Evolutionary conservation across 2,888 invertebrate genomes (phyloP).

Genomic region (Drosophila demipolita): DNA sequence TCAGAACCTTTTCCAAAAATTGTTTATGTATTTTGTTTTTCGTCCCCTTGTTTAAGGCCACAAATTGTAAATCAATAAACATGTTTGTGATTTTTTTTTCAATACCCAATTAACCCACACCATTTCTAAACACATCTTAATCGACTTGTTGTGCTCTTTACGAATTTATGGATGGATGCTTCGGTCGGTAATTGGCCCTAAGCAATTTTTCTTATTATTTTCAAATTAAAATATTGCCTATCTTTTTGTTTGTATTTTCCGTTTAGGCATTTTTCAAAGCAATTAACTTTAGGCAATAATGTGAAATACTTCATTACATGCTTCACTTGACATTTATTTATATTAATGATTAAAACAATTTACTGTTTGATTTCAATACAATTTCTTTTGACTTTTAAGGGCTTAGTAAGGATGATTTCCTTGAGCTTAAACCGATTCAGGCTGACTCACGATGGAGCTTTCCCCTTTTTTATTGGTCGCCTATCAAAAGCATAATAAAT

Average conservation of each 20-base stretch:
- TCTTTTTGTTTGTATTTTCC: conserved; percentile 24
- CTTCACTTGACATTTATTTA: background rate
- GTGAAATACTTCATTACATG: conserved; percentile 1
- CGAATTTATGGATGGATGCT: conserved; percentile 10
- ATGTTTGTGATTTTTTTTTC: conserved; percentile 14
- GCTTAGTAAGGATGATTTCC: background rate
- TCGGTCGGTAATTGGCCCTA: conserved; percentile 7
- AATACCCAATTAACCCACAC: conserved; percentile 2
- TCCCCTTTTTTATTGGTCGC: conserved; percentile 9
- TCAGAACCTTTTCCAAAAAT: background rate
- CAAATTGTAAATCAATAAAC: conserved; percentile 22
- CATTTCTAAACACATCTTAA: conserved; percentile 2
- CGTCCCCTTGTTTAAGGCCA: background rate
- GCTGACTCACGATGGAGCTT: conserved; percentile 11
- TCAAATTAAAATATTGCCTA: conserved; percentile 28
- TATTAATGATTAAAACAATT: conserved; percentile 15
- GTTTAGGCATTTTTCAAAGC: background rate
- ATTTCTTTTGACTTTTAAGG: conserved; percentile 14
- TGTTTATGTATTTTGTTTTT: background rate
- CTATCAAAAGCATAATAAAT: conserved; percentile 46
- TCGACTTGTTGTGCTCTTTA: conserved; percentile 16
- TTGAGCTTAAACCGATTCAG: conserved; percentile 16
- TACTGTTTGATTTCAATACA: conserved; percentile 9
- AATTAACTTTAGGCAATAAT: conserved; percentile 10
- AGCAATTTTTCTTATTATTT: background rate